These are phyloP conservation scores for Urocolius indicus DNA, from an alignment of 2,113 vertebrate genomes.

Conservation along the genomic window DNA sequence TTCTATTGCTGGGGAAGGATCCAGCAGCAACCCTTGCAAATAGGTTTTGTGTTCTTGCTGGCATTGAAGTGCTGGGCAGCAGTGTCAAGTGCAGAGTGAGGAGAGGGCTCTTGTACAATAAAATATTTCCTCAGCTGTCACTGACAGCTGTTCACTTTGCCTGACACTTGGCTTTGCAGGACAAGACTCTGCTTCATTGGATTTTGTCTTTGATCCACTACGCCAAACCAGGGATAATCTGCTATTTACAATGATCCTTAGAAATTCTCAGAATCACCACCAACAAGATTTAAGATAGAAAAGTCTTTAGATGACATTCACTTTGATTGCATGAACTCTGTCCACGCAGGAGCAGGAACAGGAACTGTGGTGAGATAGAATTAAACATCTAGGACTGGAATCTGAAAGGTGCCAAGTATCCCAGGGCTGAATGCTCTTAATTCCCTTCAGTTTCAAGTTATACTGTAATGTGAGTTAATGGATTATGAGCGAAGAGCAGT, in stretches of 20 bases:
- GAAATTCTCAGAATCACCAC: neutral
- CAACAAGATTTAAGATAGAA: neutral
- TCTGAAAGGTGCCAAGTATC: neutral
- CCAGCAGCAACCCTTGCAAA: neutral
- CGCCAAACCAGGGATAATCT: neutral
- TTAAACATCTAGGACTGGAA: constrained; percentile 1
- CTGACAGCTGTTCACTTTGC: constrained; percentile 34
- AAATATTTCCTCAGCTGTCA: constrained; percentile 55
- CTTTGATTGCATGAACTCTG: neutral
- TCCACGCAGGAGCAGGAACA: neutral
- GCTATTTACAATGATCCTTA: neutral
- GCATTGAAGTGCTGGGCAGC: neutral
- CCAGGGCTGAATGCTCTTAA: neutral
- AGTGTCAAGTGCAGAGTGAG: neutral
- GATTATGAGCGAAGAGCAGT: neutral
- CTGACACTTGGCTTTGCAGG: neutral
- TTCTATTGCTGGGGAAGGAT: neutral
- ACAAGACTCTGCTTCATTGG: neutral
- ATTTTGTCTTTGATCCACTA: neutral
- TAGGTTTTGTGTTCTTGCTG: neutral
- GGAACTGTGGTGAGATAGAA: neutral
- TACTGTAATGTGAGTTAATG: constrained; percentile 34
- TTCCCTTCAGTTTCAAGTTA: neutral
- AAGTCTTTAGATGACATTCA: neutral
- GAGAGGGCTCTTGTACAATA: neutral